phyloP scores from a whole-genome alignment of 1,140 invertebrate species.

The Cryptotermes secundus region DNA sequence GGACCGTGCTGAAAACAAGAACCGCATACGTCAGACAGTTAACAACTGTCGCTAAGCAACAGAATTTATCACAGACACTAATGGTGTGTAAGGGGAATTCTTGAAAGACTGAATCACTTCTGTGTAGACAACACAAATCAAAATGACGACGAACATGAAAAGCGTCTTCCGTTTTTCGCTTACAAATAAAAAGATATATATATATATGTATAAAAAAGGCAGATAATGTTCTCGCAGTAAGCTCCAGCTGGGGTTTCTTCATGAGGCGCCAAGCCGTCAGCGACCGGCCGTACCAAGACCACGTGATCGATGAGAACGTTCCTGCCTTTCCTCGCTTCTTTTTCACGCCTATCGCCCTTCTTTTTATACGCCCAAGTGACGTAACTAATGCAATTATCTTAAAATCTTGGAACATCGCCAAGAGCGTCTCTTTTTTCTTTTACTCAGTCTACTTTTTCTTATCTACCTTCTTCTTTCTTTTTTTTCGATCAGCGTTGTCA shows the following conservation, averaged over 20 bases:
- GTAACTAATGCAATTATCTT: slow-evolving; percentile 20
- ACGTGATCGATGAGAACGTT: not conserved
- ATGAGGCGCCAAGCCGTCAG: not conserved
- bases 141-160: not conserved
- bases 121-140: not conserved
- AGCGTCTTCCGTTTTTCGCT: not conserved
- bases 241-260: not conserved
- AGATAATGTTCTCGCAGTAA: not conserved
- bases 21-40: no score
- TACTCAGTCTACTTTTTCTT: not conserved
- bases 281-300: not conserved
- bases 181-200: not conserved
- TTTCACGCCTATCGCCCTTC: not conserved
- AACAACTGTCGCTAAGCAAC: not conserved
- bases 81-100: not conserved
- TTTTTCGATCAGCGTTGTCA: not conserved
- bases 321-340: not conserved
- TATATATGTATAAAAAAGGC: no score
- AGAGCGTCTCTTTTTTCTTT: not conserved
- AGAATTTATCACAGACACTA: not conserved
- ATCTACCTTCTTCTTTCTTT: no score
- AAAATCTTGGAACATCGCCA: not conserved
- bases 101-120: not conserved
- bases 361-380: slow-evolving; percentile 15
- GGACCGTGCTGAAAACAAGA: no score